Conservation (phyloP, 2,888 invertebrate genomes). For the Phasia obesa region DNA sequence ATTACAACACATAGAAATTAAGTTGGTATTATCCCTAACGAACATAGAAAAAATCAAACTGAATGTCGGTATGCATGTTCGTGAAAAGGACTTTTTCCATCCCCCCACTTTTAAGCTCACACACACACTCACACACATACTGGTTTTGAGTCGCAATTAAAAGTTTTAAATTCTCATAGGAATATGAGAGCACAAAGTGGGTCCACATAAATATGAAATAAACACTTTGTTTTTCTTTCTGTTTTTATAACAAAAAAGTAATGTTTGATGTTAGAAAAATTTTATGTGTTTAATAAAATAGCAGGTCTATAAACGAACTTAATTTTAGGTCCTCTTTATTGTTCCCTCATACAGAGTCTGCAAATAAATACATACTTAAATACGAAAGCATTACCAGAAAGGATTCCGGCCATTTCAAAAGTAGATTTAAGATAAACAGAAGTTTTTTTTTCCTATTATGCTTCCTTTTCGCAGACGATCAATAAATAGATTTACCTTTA, state of each 20-base stretch:
- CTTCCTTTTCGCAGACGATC: too few species aligned
- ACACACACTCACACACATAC: constrained; percentile 13
- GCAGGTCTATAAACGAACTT: constrained; percentile 46
- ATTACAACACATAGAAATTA: constrained; percentile 75
- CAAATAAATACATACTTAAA: neutral
- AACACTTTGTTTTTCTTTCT: constrained; percentile 30
- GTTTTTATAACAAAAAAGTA: constrained; percentile 28
- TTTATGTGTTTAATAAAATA: constrained; percentile 46
- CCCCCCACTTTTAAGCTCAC: neutral
- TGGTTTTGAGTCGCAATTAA: constrained; percentile 1
- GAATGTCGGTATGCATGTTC: neutral
- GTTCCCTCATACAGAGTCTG: neutral
- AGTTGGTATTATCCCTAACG: constrained; percentile 61
- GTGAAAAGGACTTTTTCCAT: neutral
- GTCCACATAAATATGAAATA: neutral
- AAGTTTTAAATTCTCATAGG: constrained; percentile 22
- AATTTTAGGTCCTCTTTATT: neutral
- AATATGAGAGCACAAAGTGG: constrained; percentile 15
- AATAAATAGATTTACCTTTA: too few species aligned
- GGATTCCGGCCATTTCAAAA: too few species aligned
- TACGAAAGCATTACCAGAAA: too few species aligned
- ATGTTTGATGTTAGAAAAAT: constrained; percentile 56
- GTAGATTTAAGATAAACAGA: too few species aligned
- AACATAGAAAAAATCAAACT: constrained; percentile 3
- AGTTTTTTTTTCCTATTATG: too few species aligned